Evolutionary conservation across 2,888 invertebrate species (phyloP), one percentile per base, ranked within the genome.

Genomic region (Melanotus villosus): DNA sequence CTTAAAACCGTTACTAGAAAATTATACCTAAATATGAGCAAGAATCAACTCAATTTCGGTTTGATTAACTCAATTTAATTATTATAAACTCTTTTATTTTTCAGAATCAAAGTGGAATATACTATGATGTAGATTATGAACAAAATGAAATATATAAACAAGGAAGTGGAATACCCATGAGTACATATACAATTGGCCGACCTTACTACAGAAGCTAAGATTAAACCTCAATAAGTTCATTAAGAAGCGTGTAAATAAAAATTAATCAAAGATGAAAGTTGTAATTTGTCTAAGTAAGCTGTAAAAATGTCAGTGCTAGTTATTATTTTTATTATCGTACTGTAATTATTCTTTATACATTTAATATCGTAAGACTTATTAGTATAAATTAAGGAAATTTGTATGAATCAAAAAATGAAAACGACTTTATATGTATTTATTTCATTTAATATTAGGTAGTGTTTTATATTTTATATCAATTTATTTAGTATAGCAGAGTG

Each of bases 41-140:
- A n/a, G n/a, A n/a, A n/a, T n/a, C n/a, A n/a, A n/a, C n/a, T n/a
- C n/a, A n/a, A n/a, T n/a, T n/a, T n/a, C n/a, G n/a, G n/a, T n/a
- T n/a, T n/a, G n/a, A n/a, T n/a, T n/a, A n/a, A n/a, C n/a, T n/a
- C n/a, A n/a, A n/a, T n/a, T n/a, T n/a, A n/a, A n/a, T n/a, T n/a
- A n/a, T 6, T 30, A 14, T 50, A 41, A 41, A 12, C 18, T 41
- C 6, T 7, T 59, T 43, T 54, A 26, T 23, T 75, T 87, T 87
- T 62, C 86, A 95, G 95, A 94, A 95, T 84, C 95, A 95, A 87
- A 94, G 92, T 75, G 94, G 94, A 57, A 95, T 95, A 77, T 95
- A 96, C 84, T 95, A 95, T 80, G 95, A 96, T 80, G 94, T 96
- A 23, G 95, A 95, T 73, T 95, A 94, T 78, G 95, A 94, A 80